A percentile compares a stretch with the other conserved stretches of the same genome.
Conservation (phyloP, 2,113 vertebrate species). For the Aptenodytes patagonicus region DNA sequence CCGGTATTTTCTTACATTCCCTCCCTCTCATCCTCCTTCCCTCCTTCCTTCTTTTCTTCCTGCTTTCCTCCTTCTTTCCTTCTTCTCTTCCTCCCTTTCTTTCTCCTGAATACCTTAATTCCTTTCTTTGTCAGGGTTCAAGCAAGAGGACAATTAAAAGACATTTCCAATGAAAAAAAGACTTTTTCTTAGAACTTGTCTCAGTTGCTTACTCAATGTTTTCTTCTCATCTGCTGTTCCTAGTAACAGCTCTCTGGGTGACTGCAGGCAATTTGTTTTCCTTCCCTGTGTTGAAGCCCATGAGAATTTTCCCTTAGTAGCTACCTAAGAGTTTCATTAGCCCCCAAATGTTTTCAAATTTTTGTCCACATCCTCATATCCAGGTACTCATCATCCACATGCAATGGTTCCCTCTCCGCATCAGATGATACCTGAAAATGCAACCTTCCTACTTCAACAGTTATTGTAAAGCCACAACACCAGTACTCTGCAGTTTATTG, state of each 20-base stretch:
- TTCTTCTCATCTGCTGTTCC: not conserved
- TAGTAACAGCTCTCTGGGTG: not conserved
- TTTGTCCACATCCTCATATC: not conserved
- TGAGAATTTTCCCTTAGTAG: not conserved
- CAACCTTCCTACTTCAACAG: not conserved
- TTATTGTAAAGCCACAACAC: not conserved
- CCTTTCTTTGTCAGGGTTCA: not conserved
- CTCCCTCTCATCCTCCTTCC: not conserved
- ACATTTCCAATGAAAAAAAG: not conserved
- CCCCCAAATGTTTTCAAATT: not conserved
- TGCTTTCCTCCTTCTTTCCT: not conserved
- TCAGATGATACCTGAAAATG: not conserved
- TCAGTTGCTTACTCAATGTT: not conserved
- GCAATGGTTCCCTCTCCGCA: accelerated
- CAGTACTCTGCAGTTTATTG: not conserved
- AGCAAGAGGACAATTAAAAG: not conserved
- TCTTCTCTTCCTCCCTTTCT: not conserved
- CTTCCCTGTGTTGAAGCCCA: not conserved
- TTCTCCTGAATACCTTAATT: not conserved
- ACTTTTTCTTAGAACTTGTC: not conserved
- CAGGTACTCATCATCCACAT: not conserved
- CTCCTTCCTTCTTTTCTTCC: not conserved
- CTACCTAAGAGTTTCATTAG: not conserved
- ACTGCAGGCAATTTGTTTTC: not conserved
- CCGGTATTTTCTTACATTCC: not conserved